phyloP scores from a whole-genome alignment of 2,797 vertebrate species.

The Lithobates pipiens region DNA sequence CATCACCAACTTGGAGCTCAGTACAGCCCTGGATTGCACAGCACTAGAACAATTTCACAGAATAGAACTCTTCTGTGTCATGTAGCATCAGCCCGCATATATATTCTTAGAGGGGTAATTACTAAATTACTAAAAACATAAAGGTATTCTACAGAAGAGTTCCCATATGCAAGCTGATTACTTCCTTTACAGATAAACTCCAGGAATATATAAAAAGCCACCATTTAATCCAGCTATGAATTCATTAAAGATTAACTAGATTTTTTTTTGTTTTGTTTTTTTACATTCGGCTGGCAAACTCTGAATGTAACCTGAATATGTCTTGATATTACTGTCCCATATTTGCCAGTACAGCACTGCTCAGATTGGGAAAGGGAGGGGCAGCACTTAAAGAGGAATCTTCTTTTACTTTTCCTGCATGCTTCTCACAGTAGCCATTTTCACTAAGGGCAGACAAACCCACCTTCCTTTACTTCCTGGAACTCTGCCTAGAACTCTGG shows the following conservation, averaged over 20 bases:
- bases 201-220: neutral
- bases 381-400: no score
- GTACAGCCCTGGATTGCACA: neutral
- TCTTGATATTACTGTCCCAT: neutral
- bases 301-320: neutral
- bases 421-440: no score
- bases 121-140: neutral
- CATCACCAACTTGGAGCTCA: slow-evolving; percentile 8
- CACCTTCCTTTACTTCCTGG: no score
- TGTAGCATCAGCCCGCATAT: neutral
- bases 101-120: neutral
- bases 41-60: neutral
- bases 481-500: no score
- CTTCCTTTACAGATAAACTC: neutral
- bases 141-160: neutral
- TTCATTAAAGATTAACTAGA: neutral
- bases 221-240: neutral
- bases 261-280: no score
- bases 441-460: no score
- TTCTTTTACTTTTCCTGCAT: no score
- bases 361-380: no score
- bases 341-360: neutral
- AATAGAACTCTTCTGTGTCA: neutral
- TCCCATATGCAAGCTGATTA: no score
- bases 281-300: no score